Evolutionary conservation across 2,888 invertebrate species (phyloP), one percentile per base, ranked within the genome.

Genomic region (Ophioninae sp.): DNA sequence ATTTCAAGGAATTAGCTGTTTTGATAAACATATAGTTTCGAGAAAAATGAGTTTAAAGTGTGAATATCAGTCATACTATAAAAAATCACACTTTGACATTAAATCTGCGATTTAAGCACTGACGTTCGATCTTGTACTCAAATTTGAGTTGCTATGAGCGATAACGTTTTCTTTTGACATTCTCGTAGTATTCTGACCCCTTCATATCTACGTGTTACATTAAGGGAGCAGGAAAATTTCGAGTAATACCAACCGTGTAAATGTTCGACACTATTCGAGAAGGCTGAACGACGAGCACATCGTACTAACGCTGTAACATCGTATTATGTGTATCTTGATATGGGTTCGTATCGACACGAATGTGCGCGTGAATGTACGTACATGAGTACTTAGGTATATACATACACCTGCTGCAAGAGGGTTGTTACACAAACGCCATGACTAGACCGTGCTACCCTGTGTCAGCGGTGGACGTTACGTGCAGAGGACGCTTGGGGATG

Each of bases 391-490:
- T 81, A 72, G 67, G 67, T 72, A 64, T 68, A 22, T 51, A 81
- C 63, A 79, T 69, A 81, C 75, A 81, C 81, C 84, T 84, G 84
- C 61, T 75, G 79, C 39, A 72, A 78, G 79, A 79, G 84, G 84
- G 84, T 84, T 82, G 81, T 83, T 84, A 81, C 83, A 84, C 84
- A 82, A 81, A 84, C 83, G 85, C 85, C 86, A 86, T 87, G 86
- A 86, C 86, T 86, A 86, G 83, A 84, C 86, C 86, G 87, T 87
- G 84, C 87, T 87, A 86, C 83, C 87, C 86, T 86, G 87, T 87
- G 86, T 87, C 86, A 87, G 86, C 87, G 86, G 83, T 86, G 87
- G 86, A 86, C 86, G 87, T 86, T 85, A 87, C 86, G 86, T 86
- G 86, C 86, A 68, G 74, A 69, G 51, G 51, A 51, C 17, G 51